phyloP scores from a whole-genome alignment of 64 coral and sea anemone genomes.

The Montipora sp. region DNA sequence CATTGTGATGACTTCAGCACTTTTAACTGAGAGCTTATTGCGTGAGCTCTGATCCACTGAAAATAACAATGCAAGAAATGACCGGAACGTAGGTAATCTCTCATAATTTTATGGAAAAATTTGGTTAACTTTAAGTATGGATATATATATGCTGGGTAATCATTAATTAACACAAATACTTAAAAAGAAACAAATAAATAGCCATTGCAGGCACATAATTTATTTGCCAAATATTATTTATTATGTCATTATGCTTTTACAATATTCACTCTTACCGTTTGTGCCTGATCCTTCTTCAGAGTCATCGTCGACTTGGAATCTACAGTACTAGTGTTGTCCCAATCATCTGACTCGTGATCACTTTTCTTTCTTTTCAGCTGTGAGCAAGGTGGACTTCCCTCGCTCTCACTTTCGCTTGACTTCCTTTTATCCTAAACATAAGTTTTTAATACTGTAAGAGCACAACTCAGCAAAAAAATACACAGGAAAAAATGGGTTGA shows the following conservation, averaged over 20 bases:
- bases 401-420: neutral
- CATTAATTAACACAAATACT: neutral
- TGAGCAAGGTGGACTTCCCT: neutral
- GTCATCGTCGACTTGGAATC: neutral
- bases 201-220: neutral
- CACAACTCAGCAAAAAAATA: neutral
- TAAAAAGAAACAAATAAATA: too few species aligned
- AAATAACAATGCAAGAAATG: neutral
- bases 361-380: neutral
- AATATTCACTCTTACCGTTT: neutral
- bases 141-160: neutral
- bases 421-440: neutral
- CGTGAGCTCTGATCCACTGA: neutral
- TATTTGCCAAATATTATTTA: neutral
- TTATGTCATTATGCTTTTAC: neutral
- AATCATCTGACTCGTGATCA: neutral
- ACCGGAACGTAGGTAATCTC: neutral
- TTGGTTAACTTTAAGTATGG: neutral
- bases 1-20: conserved; percentile 23
- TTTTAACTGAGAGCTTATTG: neutral
- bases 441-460: neutral
- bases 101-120: neutral
- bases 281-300: neutral
- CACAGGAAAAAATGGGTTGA: too few species aligned
- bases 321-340: neutral